These are phyloP conservation scores for Drosophila anceps DNA, from an alignment of 2,888 invertebrate genomes.

Conservation along the genomic window DNA sequence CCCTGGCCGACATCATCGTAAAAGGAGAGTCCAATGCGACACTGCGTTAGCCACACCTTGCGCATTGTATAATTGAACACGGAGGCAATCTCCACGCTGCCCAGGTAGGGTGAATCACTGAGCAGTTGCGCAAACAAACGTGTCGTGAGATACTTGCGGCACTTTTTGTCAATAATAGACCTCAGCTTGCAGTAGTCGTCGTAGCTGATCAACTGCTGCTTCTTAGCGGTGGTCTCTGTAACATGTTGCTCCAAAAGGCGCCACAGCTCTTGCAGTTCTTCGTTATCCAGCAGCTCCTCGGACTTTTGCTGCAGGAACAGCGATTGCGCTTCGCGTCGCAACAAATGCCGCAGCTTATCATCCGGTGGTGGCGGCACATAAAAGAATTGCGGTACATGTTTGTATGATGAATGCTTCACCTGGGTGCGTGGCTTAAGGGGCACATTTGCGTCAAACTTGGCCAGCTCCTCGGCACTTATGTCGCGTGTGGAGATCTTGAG, in stretches of 20 bases:
- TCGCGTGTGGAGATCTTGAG: conserved; percentile 57
- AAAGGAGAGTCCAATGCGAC: conserved; percentile 95
- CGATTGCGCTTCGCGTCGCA: conserved; percentile 95
- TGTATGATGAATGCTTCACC: conserved; percentile 83
- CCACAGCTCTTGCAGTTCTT: conserved; percentile 95
- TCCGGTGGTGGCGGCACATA: conserved; percentile 91
- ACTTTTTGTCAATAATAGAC: conserved; percentile 90
- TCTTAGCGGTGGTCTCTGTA: conserved; percentile 89
- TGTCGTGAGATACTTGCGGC: conserved; percentile 92
- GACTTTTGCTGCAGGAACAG: conserved; percentile 94
- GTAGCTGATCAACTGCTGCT: conserved; percentile 94
- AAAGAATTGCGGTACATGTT: conserved; percentile 91
- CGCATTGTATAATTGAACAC: conserved; percentile 98
- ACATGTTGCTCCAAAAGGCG: conserved; percentile 91
- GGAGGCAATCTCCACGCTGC: conserved; percentile 93
- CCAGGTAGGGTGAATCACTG: conserved; percentile 92
- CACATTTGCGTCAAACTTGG: conserved; percentile 47
- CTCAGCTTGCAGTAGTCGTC: conserved; percentile 93
- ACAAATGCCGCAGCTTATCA: conserved; percentile 91
- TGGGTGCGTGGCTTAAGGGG: conserved; percentile 36
- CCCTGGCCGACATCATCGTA: conserved; percentile 98
- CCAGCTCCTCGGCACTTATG: conserved; percentile 63
- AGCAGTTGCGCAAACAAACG: conserved; percentile 95
- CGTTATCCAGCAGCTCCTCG: conserved; percentile 93
- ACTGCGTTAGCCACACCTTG: conserved; percentile 97